Conservation (phyloP, 1,140 invertebrate genomes). For the Leptestheria dahalacensis region DNA sequence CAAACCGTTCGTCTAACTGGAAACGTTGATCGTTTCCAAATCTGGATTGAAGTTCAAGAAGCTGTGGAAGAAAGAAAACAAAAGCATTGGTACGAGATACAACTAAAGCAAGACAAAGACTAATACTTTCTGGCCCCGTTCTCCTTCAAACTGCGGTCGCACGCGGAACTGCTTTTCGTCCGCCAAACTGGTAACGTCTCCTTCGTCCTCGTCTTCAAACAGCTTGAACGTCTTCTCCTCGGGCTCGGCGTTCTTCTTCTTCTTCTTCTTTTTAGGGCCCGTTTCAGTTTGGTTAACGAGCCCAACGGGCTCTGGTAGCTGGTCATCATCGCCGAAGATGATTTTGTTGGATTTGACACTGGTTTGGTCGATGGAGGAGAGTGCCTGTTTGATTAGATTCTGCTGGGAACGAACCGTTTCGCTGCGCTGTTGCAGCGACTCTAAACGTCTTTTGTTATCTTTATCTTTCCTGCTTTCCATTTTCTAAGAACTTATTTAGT, state of each 20-base stretch:
- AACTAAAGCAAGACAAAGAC: neutral
- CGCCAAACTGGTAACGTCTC: neutral
- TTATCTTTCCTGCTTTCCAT: neutral
- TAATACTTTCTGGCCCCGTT: conserved; percentile 3
- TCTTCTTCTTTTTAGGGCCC: neutral
- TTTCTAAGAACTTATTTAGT: no score
- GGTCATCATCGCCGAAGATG: neutral
- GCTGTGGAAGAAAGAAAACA: neutral
- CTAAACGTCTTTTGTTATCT: neutral
- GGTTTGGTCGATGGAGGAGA: neutral
- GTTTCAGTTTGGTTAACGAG: neutral
- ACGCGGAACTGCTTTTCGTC: neutral
- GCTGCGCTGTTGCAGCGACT: neutral
- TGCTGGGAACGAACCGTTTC: neutral
- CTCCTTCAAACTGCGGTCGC: conserved; percentile 4
- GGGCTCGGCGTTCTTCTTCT: neutral
- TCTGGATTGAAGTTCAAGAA: neutral
- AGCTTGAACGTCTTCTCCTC: neutral
- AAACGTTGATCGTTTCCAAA: conserved; percentile 5
- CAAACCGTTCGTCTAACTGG: neutral
- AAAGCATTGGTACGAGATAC: neutral
- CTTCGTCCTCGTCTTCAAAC: conserved; percentile 1
- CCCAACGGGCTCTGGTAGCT: neutral
- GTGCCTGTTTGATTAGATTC: neutral
- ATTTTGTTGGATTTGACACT: neutral